A percentile compares a stretch with the other conserved stretches of the same genome.
phyloP scores from a whole-genome alignment of 2,888 invertebrate species.

The Clusia tigrina region DNA sequence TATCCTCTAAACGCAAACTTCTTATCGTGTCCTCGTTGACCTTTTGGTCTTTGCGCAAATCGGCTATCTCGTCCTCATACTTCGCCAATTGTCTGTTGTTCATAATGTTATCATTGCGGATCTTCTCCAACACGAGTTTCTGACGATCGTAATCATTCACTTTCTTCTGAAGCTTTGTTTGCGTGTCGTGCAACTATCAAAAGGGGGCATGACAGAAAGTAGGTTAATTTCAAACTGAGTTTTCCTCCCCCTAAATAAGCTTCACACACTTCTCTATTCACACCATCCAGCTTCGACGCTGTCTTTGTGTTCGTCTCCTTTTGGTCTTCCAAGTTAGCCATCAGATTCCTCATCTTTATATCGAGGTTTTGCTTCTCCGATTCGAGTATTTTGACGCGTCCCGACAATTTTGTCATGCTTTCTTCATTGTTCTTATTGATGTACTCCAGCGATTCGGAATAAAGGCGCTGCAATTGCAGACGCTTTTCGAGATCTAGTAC shows the following conservation, averaged over 20 bases:
- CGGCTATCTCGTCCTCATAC: conserved; percentile 47
- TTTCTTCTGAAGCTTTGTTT: conserved; percentile 41
- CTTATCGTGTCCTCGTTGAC: conserved; percentile 47
- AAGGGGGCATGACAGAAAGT: background rate
- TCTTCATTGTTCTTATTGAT: conserved; percentile 52
- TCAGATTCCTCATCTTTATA: conserved; percentile 45
- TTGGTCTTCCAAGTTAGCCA: conserved; percentile 50
- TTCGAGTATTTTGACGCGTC: conserved; percentile 43
- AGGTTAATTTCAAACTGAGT: background rate
- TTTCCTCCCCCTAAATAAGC: background rate
- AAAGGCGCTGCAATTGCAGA: conserved; percentile 52
- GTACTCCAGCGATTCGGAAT: conserved; percentile 54
- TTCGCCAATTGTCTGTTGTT: conserved; percentile 42
- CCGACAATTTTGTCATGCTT: conserved; percentile 42
- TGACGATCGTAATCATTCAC: conserved; percentile 47
- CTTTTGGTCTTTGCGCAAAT: conserved; percentile 40
- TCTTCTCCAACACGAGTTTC: conserved; percentile 44
- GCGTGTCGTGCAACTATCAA: conserved; percentile 39
- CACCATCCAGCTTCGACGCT: conserved; percentile 40
- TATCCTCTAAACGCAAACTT: conserved; percentile 48
- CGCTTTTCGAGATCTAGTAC: conserved; percentile 55
- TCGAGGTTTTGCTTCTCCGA: conserved; percentile 47
- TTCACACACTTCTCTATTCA: conserved; percentile 40
- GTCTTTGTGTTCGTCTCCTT: conserved; percentile 46
- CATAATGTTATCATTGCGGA: conserved; percentile 41